Conservation (phyloP, 1,140 invertebrate species). For the Andrena cerasifolii region DNA sequence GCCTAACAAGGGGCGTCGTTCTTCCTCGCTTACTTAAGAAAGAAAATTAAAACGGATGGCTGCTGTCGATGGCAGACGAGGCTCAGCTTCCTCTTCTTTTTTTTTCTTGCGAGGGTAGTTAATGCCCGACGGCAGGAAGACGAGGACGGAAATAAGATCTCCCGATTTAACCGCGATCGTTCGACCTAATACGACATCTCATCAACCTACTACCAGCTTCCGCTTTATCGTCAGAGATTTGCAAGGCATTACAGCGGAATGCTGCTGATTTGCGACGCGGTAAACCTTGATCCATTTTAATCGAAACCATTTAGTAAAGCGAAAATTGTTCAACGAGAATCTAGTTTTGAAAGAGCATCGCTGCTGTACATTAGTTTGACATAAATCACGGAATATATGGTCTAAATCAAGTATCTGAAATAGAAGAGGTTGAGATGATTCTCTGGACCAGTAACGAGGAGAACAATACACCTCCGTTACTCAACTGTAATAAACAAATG, state of each 20-base stretch:
- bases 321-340: background rate
- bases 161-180: conserved; percentile 47
- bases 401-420: too few species aligned
- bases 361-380: too few species aligned
- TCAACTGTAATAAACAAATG: too few species aligned
- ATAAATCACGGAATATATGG: too few species aligned
- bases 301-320: background rate
- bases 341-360: background rate
- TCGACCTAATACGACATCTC: conserved; percentile 55
- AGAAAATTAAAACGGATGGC: conserved; percentile 57
- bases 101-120: conserved; percentile 47
- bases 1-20: background rate
- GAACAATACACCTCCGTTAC: too few species aligned
- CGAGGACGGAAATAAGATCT: conserved; percentile 48
- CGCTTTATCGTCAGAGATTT: conserved; percentile 47
- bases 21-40: conserved; percentile 27
- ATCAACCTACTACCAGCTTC: conserved; percentile 50
- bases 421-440: too few species aligned
- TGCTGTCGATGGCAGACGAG: conserved; percentile 49
- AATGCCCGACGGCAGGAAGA: conserved; percentile 36
- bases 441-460: too few species aligned
- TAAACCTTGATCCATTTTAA: conserved; percentile 16
- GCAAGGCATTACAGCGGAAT: conserved; percentile 29
- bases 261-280: background rate
- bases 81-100: too few species aligned